Evolutionary conservation across 2,888 invertebrate genomes (phyloP), one percentile per base, ranked within the genome.

Genomic region (Exocentrus adspersus): DNA sequence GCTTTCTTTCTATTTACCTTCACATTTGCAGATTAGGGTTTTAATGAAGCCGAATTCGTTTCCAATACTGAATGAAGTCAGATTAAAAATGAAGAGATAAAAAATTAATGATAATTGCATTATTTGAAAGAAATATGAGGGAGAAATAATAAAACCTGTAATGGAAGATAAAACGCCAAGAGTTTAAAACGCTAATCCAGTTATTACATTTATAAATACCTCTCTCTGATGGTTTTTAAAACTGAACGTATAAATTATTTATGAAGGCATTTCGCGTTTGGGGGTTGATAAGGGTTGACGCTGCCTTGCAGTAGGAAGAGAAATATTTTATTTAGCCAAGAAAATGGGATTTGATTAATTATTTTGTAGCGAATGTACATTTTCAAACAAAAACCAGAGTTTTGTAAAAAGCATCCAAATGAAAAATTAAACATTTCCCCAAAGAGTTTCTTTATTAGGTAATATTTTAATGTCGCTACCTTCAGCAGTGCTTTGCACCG

Each of bases 221-320:
- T 24, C 24, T 24, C 4, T 24, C 3, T 28, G 10, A 19, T 6
- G 30, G 28, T 17, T 43, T n/a, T 51, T 51, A 50, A 21, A n/a
- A 43, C 20, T 17, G 19, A 54, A 24, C 54, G 42, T 56, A 64
- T 64, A 60, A 60, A 64, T 64, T 64, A 64, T 60, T 60, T 60
- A 60, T 50, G 50, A 48, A 57, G 28, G 41, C 46, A 41, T 60
- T 60, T 64, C 54, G 21, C 20, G 42, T 24, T 43, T 14, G 4
- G 48, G 16, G 57, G 50, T 59, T 64, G 64, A 64, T 64, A 58
- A 60, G 60, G 64, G 64, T 64, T 60, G 64, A 53, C 64, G 42
- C 24, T 51, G 60, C 42, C 51, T 56, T 60, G 43, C 48, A 20
- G 30, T 32, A 46, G 51, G 16, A 30, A 54, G 17, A 54, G 24